Base-by-base conservation (phyloP, 2,888 invertebrate genomes). In the Adelphocoris suturalis region DNA sequence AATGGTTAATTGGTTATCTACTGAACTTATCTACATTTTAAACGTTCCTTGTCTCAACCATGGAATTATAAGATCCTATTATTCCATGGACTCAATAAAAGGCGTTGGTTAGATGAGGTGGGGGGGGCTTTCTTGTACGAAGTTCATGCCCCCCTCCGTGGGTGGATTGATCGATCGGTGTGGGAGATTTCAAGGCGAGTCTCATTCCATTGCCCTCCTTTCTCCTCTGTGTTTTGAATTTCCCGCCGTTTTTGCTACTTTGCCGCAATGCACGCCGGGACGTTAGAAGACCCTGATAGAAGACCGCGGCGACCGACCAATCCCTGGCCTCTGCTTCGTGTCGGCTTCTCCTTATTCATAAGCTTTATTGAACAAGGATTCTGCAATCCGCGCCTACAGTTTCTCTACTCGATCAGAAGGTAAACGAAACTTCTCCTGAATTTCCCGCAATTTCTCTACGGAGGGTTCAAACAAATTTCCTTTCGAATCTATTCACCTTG, bases 311-410 rank as follows among this genome's bases (percentile, higher is more conserved):
- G 0, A 0, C 16, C 68, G 47, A 84, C 90, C 90, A 91, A 91
- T 91, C 80, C 27, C 57, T 78, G 37, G 46, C 75, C 52, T 23
- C 90, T 19, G 55, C 82, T 89, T 84, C 52, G 87, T 89, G 90
- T 90, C 90, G 90, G 90, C 90, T 91, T 90, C 89, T 86, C 86
- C 89, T 87, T 80, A 90, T 90, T 86, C 86, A 76, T 87, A 88
- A 90, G 81, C 80, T 81, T 89, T 91, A 91, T 91, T 90, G 90
- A 90, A 90, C 90, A 86, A 89, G 90, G 86, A 81, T 90, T 90
- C 86, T 87, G 82, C 90, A 87, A 90, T 90, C 89, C 87, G 82
- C 89, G 89, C 81, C 89, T 89, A 80, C 81, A 81, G 61, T 89
- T 55, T 57, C 61, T 28, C 61, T 47, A 37, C 47, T 78, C 78